Evolutionary conservation across 1,140 invertebrate genomes (phyloP), one percentile per base, ranked within the genome.

Genomic region (Berghia stephanieae): DNA sequence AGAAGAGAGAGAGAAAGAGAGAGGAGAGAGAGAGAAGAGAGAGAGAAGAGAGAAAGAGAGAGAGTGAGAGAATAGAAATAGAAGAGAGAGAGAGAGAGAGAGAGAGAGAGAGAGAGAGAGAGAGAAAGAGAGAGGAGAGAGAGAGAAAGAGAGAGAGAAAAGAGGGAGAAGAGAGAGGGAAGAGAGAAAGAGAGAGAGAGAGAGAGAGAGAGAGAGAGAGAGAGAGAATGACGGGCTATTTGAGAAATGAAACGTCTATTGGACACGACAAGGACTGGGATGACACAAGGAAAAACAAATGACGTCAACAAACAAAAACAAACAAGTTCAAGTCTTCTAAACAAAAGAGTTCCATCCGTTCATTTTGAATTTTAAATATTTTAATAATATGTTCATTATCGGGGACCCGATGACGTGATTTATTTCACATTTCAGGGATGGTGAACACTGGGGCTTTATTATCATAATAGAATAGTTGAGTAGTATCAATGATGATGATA

Each of bases 101-200:
- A n/a, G 52, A 16, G 72, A 16, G 27, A 74, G 75, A 68, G 44
- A 71, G 38, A 36, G 66, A 40, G 66, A 16, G 38, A 40, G 66
- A 36, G 34, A 36, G 66, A 40, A 18, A 34, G 66, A 40, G 8
- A 10, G 34, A n/a, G 66, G 10, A 36, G 38, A 40, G 66, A 18
- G 10, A 16, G n/a, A 36, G 66, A 68, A 21, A 43, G 36, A 10
- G 36, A 40, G 6, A 43, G 68, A 42, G 36, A 43, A 40, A 36
- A 36, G 34, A 36, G 66, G 16, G 10, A 36, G 66, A 40, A 36
- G 31, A 36, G 34, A 21, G n/a, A 34, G 66, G 66, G 8, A 10
- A 16, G 38, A 68, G 66, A 36, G 5, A 40, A 10, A 3, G 36
- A 43, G 6, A 70, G 68, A 42, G 36, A n/a, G 24, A n/a, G 40